Percentiles rank a stretch among this genome's conserved stretches.
These are phyloP conservation scores for Steinernema feltiae DNA, from an alignment of 1,140 invertebrate genomes.

Conservation along the genomic window DNA sequence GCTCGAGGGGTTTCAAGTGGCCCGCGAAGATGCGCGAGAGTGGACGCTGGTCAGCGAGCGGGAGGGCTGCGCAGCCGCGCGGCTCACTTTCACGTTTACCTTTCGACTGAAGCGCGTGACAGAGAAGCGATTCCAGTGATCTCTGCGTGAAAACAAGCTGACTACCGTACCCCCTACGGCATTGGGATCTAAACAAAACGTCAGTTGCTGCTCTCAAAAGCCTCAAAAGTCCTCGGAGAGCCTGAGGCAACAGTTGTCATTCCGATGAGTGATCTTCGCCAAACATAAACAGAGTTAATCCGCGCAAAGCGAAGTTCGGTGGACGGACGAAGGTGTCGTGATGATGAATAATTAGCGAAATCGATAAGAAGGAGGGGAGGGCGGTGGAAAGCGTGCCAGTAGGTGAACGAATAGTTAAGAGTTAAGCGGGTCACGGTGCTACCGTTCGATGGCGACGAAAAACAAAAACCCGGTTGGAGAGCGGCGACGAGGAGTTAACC, in stretches of 20 bases:
- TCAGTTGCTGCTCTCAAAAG: background rate
- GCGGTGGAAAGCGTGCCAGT: background rate
- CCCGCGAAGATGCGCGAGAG: background rate
- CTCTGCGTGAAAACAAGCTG: background rate
- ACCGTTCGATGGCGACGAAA: background rate
- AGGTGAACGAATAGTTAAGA: background rate
- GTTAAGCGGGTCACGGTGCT: slow-evolving; percentile 7
- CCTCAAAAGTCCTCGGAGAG: background rate
- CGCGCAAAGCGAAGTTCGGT: background rate
- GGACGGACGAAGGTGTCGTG: background rate
- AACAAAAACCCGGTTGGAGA: slow-evolving; percentile 10
- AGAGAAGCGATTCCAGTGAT: background rate
- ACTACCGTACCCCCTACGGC: too few relatives aligned
- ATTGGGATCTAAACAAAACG: background rate
- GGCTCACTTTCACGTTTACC: background rate
- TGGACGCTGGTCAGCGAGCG: background rate
- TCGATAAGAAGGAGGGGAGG: background rate
- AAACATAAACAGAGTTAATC: background rate
- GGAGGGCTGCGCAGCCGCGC: background rate
- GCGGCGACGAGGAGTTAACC: background rate
- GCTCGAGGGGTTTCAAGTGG: slow-evolving; percentile 8
- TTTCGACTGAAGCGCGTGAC: background rate
- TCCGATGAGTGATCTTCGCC: background rate
- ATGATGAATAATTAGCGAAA: slow-evolving; percentile 11
- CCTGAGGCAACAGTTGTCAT: background rate